A percentile compares a stretch with the other conserved stretches of the same genome.
Conservation (phyloP, 2,113 vertebrate species). For the Petroica traversi region DNA sequence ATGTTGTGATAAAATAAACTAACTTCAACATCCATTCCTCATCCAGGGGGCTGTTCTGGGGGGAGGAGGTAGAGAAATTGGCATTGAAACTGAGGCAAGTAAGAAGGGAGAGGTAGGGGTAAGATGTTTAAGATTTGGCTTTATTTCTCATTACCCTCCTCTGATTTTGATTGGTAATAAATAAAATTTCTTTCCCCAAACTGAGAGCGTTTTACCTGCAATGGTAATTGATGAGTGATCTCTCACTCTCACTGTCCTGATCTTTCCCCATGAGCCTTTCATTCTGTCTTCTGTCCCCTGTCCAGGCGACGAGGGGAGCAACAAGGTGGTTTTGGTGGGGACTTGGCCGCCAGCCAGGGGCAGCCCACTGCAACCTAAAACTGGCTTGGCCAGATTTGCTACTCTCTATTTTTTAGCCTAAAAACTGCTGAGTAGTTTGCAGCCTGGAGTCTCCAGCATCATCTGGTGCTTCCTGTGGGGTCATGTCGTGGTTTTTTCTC, state of each 20-base stretch:
- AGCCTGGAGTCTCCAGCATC: not conserved
- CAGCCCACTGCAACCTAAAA: not conserved
- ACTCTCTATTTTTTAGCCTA: not conserved
- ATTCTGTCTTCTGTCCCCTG: not conserved
- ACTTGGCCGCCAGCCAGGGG: not conserved
- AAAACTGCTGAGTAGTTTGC: not conserved
- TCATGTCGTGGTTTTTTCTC: not conserved
- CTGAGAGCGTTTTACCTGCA: not conserved
- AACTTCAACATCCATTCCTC: accelerated
- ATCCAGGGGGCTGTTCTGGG: accelerated
- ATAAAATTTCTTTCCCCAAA: not conserved
- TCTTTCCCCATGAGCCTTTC: accelerated
- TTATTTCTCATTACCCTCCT: not conserved
- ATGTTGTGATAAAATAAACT: not conserved
- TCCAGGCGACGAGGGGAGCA: not conserved
- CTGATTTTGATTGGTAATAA: not conserved
- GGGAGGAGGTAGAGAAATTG: not conserved
- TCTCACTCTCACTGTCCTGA: not conserved
- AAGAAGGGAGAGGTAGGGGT: not conserved
- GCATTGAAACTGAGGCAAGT: not conserved
- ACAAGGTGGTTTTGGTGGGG: accelerated
- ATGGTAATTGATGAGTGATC: not conserved
- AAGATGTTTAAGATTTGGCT: not conserved
- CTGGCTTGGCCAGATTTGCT: not conserved
- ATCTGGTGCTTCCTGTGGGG: not conserved